phyloP scores from a whole-genome alignment of 2,797 vertebrate species.

The Pelobates cultripes region DNA sequence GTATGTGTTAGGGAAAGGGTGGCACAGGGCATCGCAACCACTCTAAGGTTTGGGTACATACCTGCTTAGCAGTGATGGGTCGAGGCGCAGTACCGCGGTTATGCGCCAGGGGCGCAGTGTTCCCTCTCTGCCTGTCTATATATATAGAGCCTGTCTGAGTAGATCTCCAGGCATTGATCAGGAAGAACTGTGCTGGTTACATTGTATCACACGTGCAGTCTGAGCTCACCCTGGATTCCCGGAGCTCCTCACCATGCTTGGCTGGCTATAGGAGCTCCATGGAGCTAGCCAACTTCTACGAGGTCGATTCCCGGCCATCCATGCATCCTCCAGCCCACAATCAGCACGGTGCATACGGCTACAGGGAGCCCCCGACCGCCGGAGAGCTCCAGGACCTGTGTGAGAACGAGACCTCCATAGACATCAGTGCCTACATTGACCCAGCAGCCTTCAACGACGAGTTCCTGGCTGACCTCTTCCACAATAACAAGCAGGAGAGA shows the following conservation, averaged over 20 bases:
- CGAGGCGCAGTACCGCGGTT: not conserved
- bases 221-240: slow-evolving; percentile 81
- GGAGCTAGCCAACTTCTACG: slow-evolving; percentile 96
- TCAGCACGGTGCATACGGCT: slow-evolving; percentile 77
- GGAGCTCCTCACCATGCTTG: slow-evolving; percentile 88
- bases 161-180: not conserved
- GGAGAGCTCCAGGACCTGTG: slow-evolving; percentile 87
- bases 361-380: slow-evolving; percentile 79
- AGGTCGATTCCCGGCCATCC: slow-evolving; percentile 87
- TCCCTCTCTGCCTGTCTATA: not conserved
- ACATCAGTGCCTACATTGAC: slow-evolving; percentile 97
- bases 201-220: not conserved
- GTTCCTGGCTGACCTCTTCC: slow-evolving; percentile 95
- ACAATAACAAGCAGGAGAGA: slow-evolving; percentile 87
- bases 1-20: too few relatives aligned
- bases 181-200: not conserved
- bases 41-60: too few relatives aligned
- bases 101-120: slow-evolving; percentile 18
- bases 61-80: too few relatives aligned
- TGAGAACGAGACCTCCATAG: slow-evolving; percentile 96
- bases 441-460: slow-evolving; percentile 97
- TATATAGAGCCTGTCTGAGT: not conserved
- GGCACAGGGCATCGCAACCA: too few relatives aligned
- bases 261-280: slow-evolving; percentile 87
- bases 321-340: slow-evolving; percentile 74